Conservation (phyloP, 2,797 vertebrate genomes). For the Philypnodon macrostomus region DNA sequence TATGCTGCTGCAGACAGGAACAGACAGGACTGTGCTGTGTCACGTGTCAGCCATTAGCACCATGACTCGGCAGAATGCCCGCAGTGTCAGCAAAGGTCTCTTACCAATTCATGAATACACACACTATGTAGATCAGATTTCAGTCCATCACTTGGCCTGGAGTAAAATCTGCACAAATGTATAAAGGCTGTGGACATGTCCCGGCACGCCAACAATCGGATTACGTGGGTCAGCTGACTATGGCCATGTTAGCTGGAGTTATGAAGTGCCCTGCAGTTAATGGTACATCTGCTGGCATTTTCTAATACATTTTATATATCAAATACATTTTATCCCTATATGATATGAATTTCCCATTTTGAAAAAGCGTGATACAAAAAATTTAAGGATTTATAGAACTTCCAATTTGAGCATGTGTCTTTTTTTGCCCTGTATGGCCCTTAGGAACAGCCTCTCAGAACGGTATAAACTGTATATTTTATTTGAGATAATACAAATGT, state of each 20-base stretch:
- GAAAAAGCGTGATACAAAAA: no score
- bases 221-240: background rate
- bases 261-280: background rate
- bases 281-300: no score
- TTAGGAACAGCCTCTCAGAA: no score
- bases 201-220: background rate
- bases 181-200: background rate
- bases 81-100: background rate
- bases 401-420: no score
- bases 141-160: background rate
- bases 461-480: no score
- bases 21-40: background rate
- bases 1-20: background rate
- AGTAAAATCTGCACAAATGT: background rate
- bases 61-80: slow-evolving; percentile 12
- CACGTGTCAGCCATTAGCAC: slow-evolving; percentile 17
- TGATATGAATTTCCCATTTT: no score
- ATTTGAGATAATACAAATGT: no score
- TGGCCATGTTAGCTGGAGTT: background rate
- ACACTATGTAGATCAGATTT: background rate
- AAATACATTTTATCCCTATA: no score
- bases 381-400: no score
- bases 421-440: no score
- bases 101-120: background rate
- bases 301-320: no score